A percentile compares a stretch with the other conserved stretches of the same genome.
These are phyloP conservation scores for Chrysomela aeneicollis DNA, from an alignment of 2,888 invertebrate genomes.

Conservation along the genomic window DNA sequence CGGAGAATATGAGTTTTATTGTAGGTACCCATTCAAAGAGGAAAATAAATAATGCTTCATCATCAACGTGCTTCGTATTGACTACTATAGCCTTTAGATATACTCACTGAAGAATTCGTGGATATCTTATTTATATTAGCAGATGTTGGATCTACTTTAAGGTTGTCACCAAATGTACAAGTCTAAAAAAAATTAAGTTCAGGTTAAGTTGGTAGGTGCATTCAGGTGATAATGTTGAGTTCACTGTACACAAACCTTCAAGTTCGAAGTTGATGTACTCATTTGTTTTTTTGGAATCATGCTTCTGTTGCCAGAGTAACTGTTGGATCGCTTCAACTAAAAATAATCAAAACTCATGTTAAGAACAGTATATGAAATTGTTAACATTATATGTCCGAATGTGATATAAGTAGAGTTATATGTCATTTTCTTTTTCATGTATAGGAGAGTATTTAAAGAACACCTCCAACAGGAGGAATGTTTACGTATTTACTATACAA, in stretches of 20 bases:
- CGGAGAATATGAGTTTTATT: too few species aligned
- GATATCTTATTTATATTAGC: background rate
- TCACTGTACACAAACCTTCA: background rate
- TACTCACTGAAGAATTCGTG: background rate
- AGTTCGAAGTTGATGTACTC: background rate
- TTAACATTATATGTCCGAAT: too few species aligned
- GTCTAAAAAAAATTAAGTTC: background rate
- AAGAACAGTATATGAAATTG: background rate
- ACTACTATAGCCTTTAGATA: background rate
- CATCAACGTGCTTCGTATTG: too few species aligned
- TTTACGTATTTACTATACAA: too few species aligned
- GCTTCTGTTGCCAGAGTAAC: background rate
- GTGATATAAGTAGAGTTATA: too few species aligned
- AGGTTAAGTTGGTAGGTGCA: too few species aligned
- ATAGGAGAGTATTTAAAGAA: too few species aligned
- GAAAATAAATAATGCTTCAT: too few species aligned
- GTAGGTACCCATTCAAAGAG: too few species aligned
- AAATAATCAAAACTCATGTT: background rate
- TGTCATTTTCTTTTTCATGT: too few species aligned
- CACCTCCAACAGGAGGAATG: too few species aligned
- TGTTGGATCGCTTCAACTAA: background rate
- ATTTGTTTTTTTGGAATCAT: background rate
- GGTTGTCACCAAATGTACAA: background rate
- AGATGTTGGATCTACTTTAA: background rate
- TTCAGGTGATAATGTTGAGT: too few species aligned